A percentile compares a stretch with the other conserved stretches of the same genome.
Evolutionary conservation across 1,140 invertebrate species (phyloP).

Genomic region (Psilanteris sp.): DNA sequence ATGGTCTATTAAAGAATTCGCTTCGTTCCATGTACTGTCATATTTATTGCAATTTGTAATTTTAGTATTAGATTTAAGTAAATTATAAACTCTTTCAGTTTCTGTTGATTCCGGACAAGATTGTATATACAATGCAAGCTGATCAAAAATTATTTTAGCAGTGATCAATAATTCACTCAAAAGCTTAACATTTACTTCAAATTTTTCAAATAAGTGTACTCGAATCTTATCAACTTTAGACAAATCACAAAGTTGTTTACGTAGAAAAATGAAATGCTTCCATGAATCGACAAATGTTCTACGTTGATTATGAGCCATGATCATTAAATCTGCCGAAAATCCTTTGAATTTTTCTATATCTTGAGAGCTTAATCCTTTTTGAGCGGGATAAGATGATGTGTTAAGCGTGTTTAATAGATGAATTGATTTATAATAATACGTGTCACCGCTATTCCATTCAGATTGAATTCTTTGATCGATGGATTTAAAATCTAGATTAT

Average conservation of each 20-base stretch:
- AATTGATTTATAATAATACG: constrained; percentile 87
- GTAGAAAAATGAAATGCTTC: constrained; percentile 71
- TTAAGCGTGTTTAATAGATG: constrained; percentile 85
- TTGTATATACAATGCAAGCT: constrained; percentile 82
- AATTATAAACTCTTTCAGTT: constrained; percentile 59
- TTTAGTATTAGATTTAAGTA: constrained; percentile 71
- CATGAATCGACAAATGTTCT: constrained; percentile 69
- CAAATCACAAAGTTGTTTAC: constrained; percentile 68
- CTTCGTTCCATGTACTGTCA: constrained; percentile 78
- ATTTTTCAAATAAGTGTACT: constrained; percentile 60
- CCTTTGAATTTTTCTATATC: constrained; percentile 92
- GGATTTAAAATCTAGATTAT: constrained; percentile 59
- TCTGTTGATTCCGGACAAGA: constrained; percentile 80
- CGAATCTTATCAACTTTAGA: constrained; percentile 39
- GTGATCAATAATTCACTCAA: constrained; percentile 80
- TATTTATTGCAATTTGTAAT: constrained; percentile 80
- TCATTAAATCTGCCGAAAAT: constrained; percentile 85
- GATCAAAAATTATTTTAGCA: constrained; percentile 80
- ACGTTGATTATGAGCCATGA: constrained; percentile 82
- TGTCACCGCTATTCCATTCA: constrained; percentile 87
- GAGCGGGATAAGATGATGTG: constrained; percentile 82
- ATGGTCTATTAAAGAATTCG: constrained; percentile 74
- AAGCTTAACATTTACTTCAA: constrained; percentile 59
- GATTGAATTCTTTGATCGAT: constrained; percentile 73
- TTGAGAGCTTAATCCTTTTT: constrained; percentile 88